Base-by-base conservation (phyloP, 2,888 invertebrate genomes). In the Drosophila cognata region DNA sequence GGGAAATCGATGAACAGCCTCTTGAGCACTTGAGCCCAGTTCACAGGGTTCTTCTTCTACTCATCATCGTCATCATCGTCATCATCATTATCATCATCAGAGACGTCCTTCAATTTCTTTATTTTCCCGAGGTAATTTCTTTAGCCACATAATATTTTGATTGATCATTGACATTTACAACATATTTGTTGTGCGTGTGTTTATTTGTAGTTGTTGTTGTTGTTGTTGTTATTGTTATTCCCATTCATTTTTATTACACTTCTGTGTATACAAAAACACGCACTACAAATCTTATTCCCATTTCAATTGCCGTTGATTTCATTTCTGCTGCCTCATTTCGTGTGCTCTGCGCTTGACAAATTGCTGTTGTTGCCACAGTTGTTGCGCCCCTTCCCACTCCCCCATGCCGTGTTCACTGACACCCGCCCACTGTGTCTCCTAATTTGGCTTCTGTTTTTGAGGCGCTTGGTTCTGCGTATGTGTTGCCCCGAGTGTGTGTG, bases 131-230 rank as follows among this genome's bases (percentile, higher is more conserved):
- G 72, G 60, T 72, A 78, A 79, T 73, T 76, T 77, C 77, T 68
- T 53, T 56, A 64, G 16, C 25, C 33, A 18, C 35, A 59, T 36
- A 29, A 52, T 88, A 78, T 84, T 88, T 88, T 91, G 91, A 91
- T 91, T 90, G 91, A 91, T 91, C 91, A 91, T 91, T 91, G 91
- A 91, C 91, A 91, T 90, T 91, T 91, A 91, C 90, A 84, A 88
- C 81, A 90, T 82, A 89, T 88, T 89, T 80, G 82, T 71, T 75
- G 71, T 70, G 76, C 56, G 58, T 80, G 61, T 80, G 61, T 77
- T 65, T 79, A 16, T 57, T 71, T 72, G 56, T 33, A 4, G 33
- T 64, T 62, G 53, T 52, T 72, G 33, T 67, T 11, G 38, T 4
- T 4, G 1, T 71, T 68, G 53, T 41, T 2, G 2, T 60, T 59